These are phyloP conservation scores for Pelodiscus sinensis DNA, from an alignment of 2,113 vertebrate genomes.

Conservation along the genomic window DNA sequence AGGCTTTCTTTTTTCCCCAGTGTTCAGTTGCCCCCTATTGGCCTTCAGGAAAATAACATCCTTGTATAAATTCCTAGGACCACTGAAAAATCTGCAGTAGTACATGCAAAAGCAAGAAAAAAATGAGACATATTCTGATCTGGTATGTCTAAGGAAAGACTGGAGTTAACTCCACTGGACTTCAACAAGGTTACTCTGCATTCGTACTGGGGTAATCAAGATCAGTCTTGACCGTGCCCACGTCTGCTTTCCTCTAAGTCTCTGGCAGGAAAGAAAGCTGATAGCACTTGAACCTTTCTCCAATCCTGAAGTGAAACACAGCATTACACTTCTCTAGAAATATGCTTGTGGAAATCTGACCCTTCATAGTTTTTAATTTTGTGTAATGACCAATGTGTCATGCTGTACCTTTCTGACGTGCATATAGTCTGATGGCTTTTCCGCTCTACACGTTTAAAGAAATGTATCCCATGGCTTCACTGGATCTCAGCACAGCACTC, in stretches of 20 bases:
- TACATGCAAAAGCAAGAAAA: rapidly evolving
- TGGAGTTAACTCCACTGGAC: not conserved
- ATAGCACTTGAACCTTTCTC: not conserved
- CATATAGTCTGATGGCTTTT: too few relatives aligned
- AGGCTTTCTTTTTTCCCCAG: not conserved
- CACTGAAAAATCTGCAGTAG: not conserved
- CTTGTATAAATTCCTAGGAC: not conserved
- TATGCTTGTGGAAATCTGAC: not conserved
- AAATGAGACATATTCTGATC: not conserved
- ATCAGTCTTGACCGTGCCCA: not conserved
- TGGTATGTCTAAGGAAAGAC: not conserved
- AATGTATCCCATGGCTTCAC: too few relatives aligned
- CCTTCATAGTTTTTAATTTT: too few relatives aligned
- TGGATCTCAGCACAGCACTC: too few relatives aligned
- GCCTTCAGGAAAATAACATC: not conserved
- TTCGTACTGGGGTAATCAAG: not conserved
- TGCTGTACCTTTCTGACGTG: too few relatives aligned
- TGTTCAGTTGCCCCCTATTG: not conserved
- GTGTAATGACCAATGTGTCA: too few relatives aligned
- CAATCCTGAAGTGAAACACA: not conserved
- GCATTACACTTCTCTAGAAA: not conserved
- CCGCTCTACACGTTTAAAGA: too few relatives aligned
- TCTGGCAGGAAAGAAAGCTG: not conserved
- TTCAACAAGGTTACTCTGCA: not conserved
- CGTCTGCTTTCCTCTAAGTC: not conserved